These are phyloP conservation scores for Phalacrocorax carbo DNA, from an alignment of 2,113 vertebrate species.

Conservation along the genomic window DNA sequence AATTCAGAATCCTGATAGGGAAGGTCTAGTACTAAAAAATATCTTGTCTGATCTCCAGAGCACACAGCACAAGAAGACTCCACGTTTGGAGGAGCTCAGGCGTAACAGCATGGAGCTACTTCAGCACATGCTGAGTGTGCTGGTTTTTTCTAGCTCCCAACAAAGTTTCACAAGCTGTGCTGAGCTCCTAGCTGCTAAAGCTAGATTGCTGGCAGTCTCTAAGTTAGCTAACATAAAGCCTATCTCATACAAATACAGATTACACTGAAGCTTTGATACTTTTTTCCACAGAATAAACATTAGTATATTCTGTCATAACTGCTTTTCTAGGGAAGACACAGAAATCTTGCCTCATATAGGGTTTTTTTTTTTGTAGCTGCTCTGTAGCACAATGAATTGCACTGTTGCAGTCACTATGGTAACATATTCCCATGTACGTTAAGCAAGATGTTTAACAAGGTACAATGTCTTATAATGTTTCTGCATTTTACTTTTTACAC, in stretches of 20 bases:
- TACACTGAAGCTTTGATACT: background rate
- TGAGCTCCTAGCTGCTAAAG: background rate
- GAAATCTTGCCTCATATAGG: background rate
- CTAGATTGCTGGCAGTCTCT: background rate
- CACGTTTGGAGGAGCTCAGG: background rate
- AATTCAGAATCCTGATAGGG: background rate
- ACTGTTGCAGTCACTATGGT: background rate
- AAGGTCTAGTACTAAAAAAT: background rate
- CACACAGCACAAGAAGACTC: background rate
- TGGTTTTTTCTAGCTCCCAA: background rate
- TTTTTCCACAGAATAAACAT: background rate
- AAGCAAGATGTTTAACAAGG: background rate
- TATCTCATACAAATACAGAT: background rate
- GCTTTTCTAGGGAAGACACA: background rate
- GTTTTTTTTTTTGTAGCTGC: background rate
- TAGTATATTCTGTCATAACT: background rate
- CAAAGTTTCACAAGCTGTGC: background rate
- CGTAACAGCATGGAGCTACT: background rate
- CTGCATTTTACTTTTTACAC: background rate
- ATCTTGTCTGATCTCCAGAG: background rate
- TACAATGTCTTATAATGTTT: background rate
- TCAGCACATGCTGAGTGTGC: background rate
- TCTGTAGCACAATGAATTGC: background rate
- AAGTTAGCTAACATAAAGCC: background rate
- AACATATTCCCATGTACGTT: background rate